A percentile compares a stretch with the other conserved stretches of the same genome.
Conservation (phyloP, 2,797 vertebrate species). For the Avahi laniger region DNA sequence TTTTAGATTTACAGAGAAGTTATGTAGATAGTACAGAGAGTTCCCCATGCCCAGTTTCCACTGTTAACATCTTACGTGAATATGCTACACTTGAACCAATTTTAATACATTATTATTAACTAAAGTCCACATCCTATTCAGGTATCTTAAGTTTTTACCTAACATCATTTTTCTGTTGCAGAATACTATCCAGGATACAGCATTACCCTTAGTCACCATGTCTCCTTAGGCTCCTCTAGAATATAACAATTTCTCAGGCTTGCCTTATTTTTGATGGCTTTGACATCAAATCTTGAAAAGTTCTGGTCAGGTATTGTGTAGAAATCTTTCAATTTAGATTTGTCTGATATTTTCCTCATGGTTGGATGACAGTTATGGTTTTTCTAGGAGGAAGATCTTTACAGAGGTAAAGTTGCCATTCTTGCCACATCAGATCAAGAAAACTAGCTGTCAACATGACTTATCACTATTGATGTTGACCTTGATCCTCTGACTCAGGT, state of each 20-base stretch:
- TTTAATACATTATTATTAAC: not conserved
- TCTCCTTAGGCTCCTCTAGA: not conserved
- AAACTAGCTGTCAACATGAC: not conserved
- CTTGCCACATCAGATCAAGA: not conserved
- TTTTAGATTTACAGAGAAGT: slow-evolving; percentile 15
- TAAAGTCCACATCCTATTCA: not conserved
- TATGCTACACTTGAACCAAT: not conserved
- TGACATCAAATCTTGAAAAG: not conserved
- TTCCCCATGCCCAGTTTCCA: not conserved
- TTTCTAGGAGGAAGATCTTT: not conserved
- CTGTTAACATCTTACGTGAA: not conserved
- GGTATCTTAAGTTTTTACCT: not conserved
- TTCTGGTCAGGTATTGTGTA: not conserved
- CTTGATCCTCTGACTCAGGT: not conserved
- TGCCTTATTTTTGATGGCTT: not conserved
- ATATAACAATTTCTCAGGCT: not conserved
- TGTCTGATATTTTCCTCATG: not conserved
- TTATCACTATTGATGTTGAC: not conserved
- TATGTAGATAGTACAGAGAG: not conserved
- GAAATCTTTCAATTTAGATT: not conserved
- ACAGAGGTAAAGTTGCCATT: not conserved
- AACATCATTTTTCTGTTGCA: not conserved
- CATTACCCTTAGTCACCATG: not conserved
- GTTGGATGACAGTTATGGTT: not conserved
- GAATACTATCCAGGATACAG: not conserved